These are phyloP conservation scores for Cynaeus angustus DNA, from an alignment of 2,888 invertebrate species.

Conservation along the genomic window DNA sequence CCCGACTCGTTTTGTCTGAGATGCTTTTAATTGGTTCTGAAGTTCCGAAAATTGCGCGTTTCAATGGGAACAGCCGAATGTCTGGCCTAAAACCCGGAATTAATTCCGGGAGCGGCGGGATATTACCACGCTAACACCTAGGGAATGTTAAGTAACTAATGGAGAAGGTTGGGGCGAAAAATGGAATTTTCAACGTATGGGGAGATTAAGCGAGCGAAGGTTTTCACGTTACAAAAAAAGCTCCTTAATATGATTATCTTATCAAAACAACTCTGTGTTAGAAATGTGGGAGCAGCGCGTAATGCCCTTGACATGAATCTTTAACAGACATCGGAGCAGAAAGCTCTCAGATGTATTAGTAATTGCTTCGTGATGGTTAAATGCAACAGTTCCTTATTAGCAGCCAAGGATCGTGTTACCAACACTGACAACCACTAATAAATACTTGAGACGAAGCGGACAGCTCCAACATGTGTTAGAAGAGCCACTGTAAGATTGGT, in stretches of 20 bases:
- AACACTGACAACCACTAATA: not conserved
- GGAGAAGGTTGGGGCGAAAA: constrained; percentile 14
- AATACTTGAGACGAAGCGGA: not conserved
- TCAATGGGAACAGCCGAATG: constrained; percentile 1
- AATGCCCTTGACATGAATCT: constrained; percentile 22
- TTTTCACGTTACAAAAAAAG: too few relatives aligned
- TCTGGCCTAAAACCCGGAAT: constrained; percentile 16
- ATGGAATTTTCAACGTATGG: too few relatives aligned
- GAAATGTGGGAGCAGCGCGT: not conserved
- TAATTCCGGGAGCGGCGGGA: constrained; percentile 9
- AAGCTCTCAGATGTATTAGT: constrained; percentile 28
- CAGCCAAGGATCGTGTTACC: constrained; percentile 9
- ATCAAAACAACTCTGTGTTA: not conserved
- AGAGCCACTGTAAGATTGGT: too few relatives aligned
- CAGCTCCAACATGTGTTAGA: too few relatives aligned
- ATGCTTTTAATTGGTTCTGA: constrained; percentile 16
- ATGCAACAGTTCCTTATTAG: constrained; percentile 9
- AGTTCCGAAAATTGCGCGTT: constrained; percentile 3
- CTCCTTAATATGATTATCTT: too few relatives aligned
- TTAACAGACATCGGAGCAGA: constrained; percentile 8
- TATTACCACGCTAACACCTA: constrained; percentile 13
- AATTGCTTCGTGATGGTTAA: constrained; percentile 18
- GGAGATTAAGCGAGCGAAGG: too few relatives aligned
- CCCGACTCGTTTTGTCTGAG: not conserved
- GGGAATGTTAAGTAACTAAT: constrained; percentile 25